These are phyloP conservation scores for Naja naja DNA, from an alignment of 2,113 vertebrate species.

Conservation along the genomic window DNA sequence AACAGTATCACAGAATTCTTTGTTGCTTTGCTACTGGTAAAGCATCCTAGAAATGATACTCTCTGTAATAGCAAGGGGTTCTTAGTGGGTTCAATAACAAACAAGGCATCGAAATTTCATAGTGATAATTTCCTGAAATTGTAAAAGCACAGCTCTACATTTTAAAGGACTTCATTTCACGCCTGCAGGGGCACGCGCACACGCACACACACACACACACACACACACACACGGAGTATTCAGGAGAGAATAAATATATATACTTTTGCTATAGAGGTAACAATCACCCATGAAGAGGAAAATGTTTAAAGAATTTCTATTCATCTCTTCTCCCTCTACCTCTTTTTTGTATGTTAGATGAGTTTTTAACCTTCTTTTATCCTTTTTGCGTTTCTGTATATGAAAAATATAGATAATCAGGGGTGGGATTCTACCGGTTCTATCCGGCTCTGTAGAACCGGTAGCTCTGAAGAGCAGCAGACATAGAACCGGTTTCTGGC, in stretches of 20 bases:
- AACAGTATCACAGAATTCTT: background rate
- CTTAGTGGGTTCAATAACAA: conserved; percentile 44
- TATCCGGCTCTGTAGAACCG: no score
- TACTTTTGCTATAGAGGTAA: background rate
- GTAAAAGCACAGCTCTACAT: background rate
- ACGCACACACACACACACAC: background rate
- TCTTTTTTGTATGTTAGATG: background rate
- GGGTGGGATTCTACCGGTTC: no score
- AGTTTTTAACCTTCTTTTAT: background rate
- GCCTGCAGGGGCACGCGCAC: background rate
- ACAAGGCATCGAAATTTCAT: conserved; percentile 42
- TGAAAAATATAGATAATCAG: background rate
- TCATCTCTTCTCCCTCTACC: background rate
- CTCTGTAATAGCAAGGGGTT: conserved; percentile 49
- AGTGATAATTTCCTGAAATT: conserved; percentile 21
- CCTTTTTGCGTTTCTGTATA: background rate
- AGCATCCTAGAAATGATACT: background rate
- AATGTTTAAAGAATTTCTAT: background rate
- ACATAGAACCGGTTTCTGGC: no score
- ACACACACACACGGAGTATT: background rate
- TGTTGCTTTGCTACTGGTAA: background rate
- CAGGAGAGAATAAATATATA: conserved; percentile 29
- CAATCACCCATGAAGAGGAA: background rate
- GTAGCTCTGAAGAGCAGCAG: no score
- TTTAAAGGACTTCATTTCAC: background rate